Conservation (phyloP, 2,888 invertebrate species). For the Bimastos eiseni region DNA sequence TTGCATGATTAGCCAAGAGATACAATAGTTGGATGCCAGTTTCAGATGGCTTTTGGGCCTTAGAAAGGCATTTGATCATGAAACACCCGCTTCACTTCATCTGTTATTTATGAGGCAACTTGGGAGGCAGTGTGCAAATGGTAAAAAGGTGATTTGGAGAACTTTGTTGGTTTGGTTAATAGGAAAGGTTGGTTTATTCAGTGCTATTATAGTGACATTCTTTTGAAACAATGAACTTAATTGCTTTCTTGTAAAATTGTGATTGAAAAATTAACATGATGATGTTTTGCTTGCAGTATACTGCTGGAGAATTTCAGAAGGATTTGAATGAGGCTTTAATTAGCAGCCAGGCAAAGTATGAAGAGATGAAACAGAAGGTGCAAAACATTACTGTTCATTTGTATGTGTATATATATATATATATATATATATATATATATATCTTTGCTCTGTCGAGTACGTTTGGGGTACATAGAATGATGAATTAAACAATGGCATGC, state of each 20-base stretch:
- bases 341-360: conserved; percentile 74
- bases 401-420: too few relatives aligned
- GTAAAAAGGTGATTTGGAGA: background rate
- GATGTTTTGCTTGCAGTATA: conserved; percentile 60
- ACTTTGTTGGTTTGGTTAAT: background rate
- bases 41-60: background rate
- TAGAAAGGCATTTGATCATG: background rate
- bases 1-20: background rate
- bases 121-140: background rate
- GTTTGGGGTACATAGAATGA: too few relatives aligned
- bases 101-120: background rate
- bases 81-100: background rate
- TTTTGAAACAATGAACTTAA: background rate
- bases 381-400: background rate
- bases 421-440: too few relatives aligned
- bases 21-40: background rate
- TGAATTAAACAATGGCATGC: too few relatives aligned
- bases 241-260: background rate
- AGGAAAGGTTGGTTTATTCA: background rate
- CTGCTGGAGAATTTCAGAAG: conserved; percentile 69
- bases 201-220: background rate
- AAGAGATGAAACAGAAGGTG: conserved; percentile 66
- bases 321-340: conserved; percentile 72
- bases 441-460: too few relatives aligned
- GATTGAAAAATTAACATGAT: background rate